A percentile compares a stretch with the other conserved stretches of the same genome.
Evolutionary conservation across 2,113 vertebrate genomes (phyloP).

Genomic region (Chamaea fasciata): DNA sequence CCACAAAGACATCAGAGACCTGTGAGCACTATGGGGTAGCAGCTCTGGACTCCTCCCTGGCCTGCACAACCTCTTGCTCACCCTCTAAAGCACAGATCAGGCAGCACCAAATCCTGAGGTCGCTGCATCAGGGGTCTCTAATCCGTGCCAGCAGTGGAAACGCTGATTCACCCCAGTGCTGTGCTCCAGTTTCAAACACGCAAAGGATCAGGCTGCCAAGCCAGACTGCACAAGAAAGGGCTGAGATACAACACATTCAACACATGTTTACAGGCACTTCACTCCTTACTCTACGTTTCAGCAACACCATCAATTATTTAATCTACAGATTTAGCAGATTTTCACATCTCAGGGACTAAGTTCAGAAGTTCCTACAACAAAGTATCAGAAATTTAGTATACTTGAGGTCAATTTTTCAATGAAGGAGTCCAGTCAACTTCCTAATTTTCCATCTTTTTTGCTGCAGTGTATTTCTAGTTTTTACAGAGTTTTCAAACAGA

Average conservation of each 20-base stretch:
- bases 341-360: neutral
- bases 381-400: neutral
- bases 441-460: neutral
- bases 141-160: neutral
- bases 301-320: neutral
- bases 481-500: neutral
- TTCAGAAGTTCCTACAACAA: neutral
- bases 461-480: neutral
- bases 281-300: neutral
- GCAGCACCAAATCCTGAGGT: neutral
- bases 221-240: neutral
- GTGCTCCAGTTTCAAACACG: neutral
- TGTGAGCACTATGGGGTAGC: rapidly evolving
- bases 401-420: neutral
- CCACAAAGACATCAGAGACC: neutral
- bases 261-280: neutral
- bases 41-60: neutral
- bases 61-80: neutral
- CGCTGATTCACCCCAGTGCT: neutral
- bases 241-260: neutral
- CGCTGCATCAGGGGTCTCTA: neutral
- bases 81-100: neutral
- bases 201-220: neutral
- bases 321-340: neutral
- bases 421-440: neutral